Percentiles rank a stretch among this genome's conserved stretches.
Evolutionary conservation across 2,113 vertebrate genomes (phyloP).

Genomic region (Dipodomys ordii): DNA sequence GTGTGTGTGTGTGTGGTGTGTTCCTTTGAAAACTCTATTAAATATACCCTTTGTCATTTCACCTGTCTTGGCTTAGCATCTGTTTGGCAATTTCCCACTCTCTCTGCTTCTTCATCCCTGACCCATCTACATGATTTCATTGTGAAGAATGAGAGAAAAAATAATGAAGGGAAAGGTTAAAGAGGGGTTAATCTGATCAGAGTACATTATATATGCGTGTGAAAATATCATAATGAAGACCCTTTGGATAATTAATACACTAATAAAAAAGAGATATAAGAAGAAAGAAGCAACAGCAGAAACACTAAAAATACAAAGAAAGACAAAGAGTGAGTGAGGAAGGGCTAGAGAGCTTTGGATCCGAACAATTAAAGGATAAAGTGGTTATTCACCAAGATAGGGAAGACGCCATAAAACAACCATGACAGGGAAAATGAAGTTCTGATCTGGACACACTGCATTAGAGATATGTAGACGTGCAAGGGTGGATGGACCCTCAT

Average conservation of each 20-base stretch:
- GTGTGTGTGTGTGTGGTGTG: not conserved
- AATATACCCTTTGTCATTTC: not conserved
- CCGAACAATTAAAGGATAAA: not conserved
- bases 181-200: too few relatives aligned
- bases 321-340: not conserved
- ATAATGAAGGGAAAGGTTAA: too few relatives aligned
- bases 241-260: too few relatives aligned
- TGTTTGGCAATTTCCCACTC: not conserved
- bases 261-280: too few relatives aligned
- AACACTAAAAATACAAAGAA: too few relatives aligned
- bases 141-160: not conserved
- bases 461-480: not conserved
- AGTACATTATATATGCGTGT: too few relatives aligned
- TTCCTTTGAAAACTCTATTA: not conserved
- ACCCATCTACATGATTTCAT: too few relatives aligned
- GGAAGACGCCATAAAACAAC: not conserved
- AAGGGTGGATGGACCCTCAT: not conserved
- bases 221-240: too few relatives aligned
- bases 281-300: too few relatives aligned
- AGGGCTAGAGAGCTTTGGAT: not conserved
- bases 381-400: not conserved
- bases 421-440: not conserved
- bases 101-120: not conserved
- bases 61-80: not conserved
- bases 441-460: not conserved